Evolutionary conservation across 1,140 invertebrate genomes (phyloP).

Genomic region (Nomia melanderi): DNA sequence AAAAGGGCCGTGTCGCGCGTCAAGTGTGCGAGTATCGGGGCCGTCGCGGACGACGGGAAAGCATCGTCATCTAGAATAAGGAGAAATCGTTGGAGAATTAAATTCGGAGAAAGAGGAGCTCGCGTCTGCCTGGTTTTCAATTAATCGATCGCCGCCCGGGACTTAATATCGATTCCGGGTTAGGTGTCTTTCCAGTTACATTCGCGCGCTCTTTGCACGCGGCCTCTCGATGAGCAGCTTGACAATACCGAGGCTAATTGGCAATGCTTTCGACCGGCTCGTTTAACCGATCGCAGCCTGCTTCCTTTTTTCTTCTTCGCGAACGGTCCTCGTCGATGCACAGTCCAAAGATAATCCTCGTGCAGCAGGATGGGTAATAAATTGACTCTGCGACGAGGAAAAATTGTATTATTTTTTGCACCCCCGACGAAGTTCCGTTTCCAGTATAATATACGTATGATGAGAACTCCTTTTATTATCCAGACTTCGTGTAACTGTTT

Average conservation of each 20-base stretch:
- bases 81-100: constrained; percentile 6
- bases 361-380: background rate
- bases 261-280: constrained; percentile 14
- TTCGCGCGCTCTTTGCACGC: background rate
- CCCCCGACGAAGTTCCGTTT: no score
- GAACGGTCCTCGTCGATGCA: background rate
- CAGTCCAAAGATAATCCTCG: background rate
- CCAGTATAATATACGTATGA: no score
- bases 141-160: constrained; percentile 12
- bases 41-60: background rate
- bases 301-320: background rate
- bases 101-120: constrained; percentile 18
- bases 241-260: constrained; percentile 26
- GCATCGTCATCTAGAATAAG: constrained; percentile 39
- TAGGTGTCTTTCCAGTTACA: background rate
- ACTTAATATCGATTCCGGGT: constrained; percentile 20
- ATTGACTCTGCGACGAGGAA: background rate
- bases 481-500: no score
- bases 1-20: constrained; percentile 1
- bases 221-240: background rate
- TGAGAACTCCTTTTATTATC: no score
- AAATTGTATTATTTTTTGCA: background rate
- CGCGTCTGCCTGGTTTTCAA: constrained; percentile 30
- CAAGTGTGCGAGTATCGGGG: background rate
- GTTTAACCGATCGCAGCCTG: background rate